Percentiles rank a stretch among this genome's conserved stretches.
These are phyloP conservation scores for Hyla sarda DNA, from an alignment of 2,113 vertebrate genomes.

Conservation along the genomic window DNA sequence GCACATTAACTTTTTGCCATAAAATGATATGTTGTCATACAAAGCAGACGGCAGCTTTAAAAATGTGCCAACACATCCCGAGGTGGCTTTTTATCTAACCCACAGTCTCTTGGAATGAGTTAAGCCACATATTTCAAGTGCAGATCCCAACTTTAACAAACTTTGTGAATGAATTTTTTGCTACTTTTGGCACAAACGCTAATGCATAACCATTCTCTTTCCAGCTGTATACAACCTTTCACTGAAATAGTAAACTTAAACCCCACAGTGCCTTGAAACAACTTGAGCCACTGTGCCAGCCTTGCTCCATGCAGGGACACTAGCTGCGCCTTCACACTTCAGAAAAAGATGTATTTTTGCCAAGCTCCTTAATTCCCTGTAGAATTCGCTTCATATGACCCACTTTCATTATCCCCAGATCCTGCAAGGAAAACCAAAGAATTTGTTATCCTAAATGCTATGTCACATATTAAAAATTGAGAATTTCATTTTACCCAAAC, in stretches of 20 bases:
- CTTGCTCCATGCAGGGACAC: slow-evolving; percentile 64
- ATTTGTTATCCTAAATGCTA: slow-evolving; percentile 54
- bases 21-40: slow-evolving; percentile 56
- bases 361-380: slow-evolving; percentile 98
- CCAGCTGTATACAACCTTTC: slow-evolving; percentile 64
- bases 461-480: neutral
- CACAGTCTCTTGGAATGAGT: slow-evolving; percentile 60
- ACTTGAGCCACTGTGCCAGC: slow-evolving; percentile 64
- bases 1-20: slow-evolving; percentile 61
- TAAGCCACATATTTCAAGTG: slow-evolving; percentile 61
- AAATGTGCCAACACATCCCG: slow-evolving; percentile 69
- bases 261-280: slow-evolving; percentile 61
- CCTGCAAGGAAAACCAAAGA: slow-evolving; percentile 71
- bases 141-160: slow-evolving; percentile 77
- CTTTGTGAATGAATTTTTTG: slow-evolving; percentile 43
- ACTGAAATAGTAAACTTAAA: slow-evolving; percentile 63
- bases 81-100: slow-evolving; percentile 72
- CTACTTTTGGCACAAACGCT: slow-evolving; percentile 78
- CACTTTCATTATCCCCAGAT: slow-evolving; percentile 99
- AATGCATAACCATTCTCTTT: slow-evolving; percentile 63
- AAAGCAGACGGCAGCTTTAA: slow-evolving; percentile 52
- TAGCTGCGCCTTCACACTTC: slow-evolving; percentile 80
- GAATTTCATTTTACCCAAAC: neutral
- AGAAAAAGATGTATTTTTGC: slow-evolving; percentile 79
- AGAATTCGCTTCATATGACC: slow-evolving; percentile 99